Evolutionary conservation across 2,113 vertebrate species (phyloP).

Genomic region (Empidonax alnorum): DNA sequence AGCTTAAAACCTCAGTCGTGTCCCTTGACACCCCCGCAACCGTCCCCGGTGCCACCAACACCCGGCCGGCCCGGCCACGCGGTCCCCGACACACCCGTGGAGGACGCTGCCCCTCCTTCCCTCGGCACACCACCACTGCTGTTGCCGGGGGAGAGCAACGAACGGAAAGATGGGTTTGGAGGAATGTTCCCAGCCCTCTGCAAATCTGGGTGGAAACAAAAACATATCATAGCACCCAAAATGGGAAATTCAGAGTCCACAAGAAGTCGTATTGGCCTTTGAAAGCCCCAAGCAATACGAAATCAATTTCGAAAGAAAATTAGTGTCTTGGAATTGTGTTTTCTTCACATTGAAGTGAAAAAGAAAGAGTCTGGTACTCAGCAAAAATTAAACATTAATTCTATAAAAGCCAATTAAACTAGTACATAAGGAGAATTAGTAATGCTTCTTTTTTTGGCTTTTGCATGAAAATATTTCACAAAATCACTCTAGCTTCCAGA

Average conservation of each 20-base stretch:
- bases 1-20: rapidly evolving
- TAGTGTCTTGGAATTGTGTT: background rate
- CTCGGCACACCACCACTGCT: background rate
- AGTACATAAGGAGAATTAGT: background rate
- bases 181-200: background rate
- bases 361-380: background rate
- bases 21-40: background rate
- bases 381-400: background rate
- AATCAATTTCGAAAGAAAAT: background rate
- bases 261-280: background rate
- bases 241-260: rapidly evolving
- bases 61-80: background rate
- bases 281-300: background rate
- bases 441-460: background rate
- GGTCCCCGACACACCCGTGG: rapidly evolving
- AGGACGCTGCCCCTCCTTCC: background rate
- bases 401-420: background rate
- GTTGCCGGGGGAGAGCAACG: rapidly evolving
- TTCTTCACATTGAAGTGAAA: background rate
- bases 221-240: background rate
- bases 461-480: background rate
- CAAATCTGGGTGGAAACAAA: background rate
- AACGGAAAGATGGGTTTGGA: background rate
- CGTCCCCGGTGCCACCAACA: rapidly evolving
- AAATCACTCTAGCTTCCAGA: background rate